Base-by-base conservation (phyloP, 1,140 invertebrate genomes). In the Apocrypta bakeri region DNA sequence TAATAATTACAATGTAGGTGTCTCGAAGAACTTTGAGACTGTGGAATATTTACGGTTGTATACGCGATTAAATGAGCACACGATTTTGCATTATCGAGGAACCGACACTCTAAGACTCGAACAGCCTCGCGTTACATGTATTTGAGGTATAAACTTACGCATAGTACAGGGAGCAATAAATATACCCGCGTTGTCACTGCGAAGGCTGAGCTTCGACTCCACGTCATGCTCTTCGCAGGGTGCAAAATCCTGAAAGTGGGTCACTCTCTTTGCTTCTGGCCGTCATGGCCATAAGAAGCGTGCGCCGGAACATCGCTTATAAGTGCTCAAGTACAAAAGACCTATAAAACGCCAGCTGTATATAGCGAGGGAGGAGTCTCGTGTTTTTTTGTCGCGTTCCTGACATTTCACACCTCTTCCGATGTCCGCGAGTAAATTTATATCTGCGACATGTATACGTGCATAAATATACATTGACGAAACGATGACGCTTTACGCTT, bases 261-360 rank as follows among this genome's bases (percentile, higher is more conserved):
- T 85, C 84, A 79, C 82, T 78, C 37, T 72, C 74, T 84, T 84
- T 84, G 83, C 71, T 86, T 87, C 75, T 87, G 79, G 85, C 82
- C 86, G 84, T 84, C 87, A 88, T 87, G 87, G 85, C 86, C 87
- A 87, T 80, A 74, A 78, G 87, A 84, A 85, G 84, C 68, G 29
- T n/a, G 68, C 68, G 68, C 68, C 68, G 21, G 68, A 33, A 33
- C 31, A 33, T 71, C 68, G 68, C 68, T 71, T 33, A 33, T 66
- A 29, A 66, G 64, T 66, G 64, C 64, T 27, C 64, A 9, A 29
- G 64, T 29, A 66, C 64, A 29, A 66, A 29, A 71, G 68, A 71
- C 27, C 68, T 71, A 71, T 29, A 71, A 71, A 71, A 71, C 68
- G 33, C 29, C 24, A 9, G 64, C 64, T 37, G 33, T 9, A 37